Evolutionary conservation across 1,140 invertebrate genomes (phyloP).

Genomic region (Maniola jurtina): DNA sequence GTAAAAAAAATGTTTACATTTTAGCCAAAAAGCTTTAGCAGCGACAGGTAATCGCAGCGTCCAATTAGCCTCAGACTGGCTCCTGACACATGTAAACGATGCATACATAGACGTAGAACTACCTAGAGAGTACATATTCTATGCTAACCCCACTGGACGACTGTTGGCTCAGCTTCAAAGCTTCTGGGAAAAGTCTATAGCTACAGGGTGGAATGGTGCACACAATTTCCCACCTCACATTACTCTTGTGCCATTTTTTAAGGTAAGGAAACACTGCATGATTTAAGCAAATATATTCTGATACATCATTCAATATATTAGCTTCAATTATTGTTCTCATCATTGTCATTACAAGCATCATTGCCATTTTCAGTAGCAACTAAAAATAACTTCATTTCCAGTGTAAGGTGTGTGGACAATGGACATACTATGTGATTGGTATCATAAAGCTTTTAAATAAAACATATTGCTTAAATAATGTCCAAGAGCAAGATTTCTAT

Average conservation of each 20-base stretch:
- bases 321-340: not conserved
- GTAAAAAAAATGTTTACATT: no score
- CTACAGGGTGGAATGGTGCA: conserved; percentile 90
- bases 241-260: conserved; percentile 93
- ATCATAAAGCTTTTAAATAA: no score
- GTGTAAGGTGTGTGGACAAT: no score
- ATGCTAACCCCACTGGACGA: conserved; percentile 89
- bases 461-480: no score
- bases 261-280: conserved; percentile 80
- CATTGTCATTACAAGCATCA: no score
- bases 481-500: no score
- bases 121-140: conserved; percentile 91
- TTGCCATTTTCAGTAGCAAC: no score
- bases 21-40: conserved; percentile 91
- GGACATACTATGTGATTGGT: no score
- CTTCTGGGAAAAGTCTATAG: conserved; percentile 90
- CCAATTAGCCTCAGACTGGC: conserved; percentile 93
- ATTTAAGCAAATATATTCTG: not conserved
- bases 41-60: conserved; percentile 93
- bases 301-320: not conserved
- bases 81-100: conserved; percentile 93
- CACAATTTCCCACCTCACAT: conserved; percentile 94
- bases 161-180: conserved; percentile 82
- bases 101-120: conserved; percentile 85
- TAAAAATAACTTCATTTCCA: no score